Base-by-base conservation (phyloP, 2,113 vertebrate species). In the Eudyptes chrysolophus region DNA sequence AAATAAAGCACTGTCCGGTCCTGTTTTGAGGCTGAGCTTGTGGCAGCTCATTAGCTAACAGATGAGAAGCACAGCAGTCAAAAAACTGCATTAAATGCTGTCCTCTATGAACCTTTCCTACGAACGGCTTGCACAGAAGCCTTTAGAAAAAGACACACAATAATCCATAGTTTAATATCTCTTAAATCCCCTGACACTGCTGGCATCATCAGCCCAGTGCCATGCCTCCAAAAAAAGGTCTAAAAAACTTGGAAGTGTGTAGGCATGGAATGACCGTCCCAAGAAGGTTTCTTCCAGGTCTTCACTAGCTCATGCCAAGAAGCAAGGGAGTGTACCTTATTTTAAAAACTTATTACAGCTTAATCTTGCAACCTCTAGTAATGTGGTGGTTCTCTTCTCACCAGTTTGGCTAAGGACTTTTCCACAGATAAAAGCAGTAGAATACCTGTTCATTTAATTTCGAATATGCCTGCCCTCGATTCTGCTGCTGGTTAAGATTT, bases 381-480 rank as follows among this genome's bases (percentile, higher is more conserved):
- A 81, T 0, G 1, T 14, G 40, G 12, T 57, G 11, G 12, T 40
- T 92, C 30, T 14, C 62, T 32, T 60, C 70, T 80, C 40, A 15
- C 40, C 26, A 18, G 2, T 2, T n/a, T 52, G 4, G 17, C 32
- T 69, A 52, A 83, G 58, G 54, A 55, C 13, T 40, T 61, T 87
- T 79, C 61, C 34, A 7, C 5, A 26, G 21, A 60, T 69, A 64
- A 82, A 93, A 71, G 36, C 6, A 19, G 40, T 8, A 7, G 57
- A n/a, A 79, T 25, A 25, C 4, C 22, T 36, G 2, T 30, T 24
- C n/a, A 70, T 75, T 89, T 70, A 51, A 58, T 34, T 44, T 68
- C 2, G 0, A 27, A 52, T 16, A 40, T 1, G 3, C 48, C 27
- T 69, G 72, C 14, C 25, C 70, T 86, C 2, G 0, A 7, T 64